Evolutionary conservation across 2,113 vertebrate genomes (phyloP), one percentile per base, ranked within the genome.

Genomic region (Mastomys coucha): DNA sequence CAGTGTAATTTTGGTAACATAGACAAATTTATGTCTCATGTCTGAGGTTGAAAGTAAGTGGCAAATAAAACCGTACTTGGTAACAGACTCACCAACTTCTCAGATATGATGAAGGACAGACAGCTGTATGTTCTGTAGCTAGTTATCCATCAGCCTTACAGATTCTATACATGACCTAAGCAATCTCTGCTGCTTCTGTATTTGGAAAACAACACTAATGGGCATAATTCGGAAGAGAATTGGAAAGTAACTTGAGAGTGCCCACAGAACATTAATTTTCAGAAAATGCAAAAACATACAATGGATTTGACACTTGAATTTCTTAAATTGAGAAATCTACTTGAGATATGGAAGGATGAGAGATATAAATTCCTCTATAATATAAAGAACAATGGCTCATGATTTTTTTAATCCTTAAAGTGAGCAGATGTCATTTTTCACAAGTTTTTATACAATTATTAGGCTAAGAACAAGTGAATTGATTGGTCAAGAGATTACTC

Each of bases 391-490:
- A 97, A 94, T 91, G 86, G 85, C 63, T 89, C 33, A 63, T 67
- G 92, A 92, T 91, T 96, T 96, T 96, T 95, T 94, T 73, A 96
- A 96, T 92, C 33, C 75, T 73, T 72, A 70, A 97, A 95, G 39
- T 70, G 69, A 91, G 51, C 42, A 94, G 58, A 95, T 96, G 36
- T 13, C 72, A 39, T 96, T 97, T 92, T 95, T 42, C 76, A 28
- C 31, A 85, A 87, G 84, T 88, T 95, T 96, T 93, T 65, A 60
- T n/a, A 94, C 19, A 94, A 78, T 89, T 95, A 91, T 95, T 92
- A 91, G 60, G 85, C 56, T 70, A 91, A 60, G 31, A 11, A 78
- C 84, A 96, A 95, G 28, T 89, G 88, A 97, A 94, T 63, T 95
- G 65, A 86, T 91, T 92, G 85, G 76, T 88, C 96, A 96, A 95